Base-by-base conservation (phyloP, 2,797 vertebrate genomes). In the Sparidentex hasta region DNA sequence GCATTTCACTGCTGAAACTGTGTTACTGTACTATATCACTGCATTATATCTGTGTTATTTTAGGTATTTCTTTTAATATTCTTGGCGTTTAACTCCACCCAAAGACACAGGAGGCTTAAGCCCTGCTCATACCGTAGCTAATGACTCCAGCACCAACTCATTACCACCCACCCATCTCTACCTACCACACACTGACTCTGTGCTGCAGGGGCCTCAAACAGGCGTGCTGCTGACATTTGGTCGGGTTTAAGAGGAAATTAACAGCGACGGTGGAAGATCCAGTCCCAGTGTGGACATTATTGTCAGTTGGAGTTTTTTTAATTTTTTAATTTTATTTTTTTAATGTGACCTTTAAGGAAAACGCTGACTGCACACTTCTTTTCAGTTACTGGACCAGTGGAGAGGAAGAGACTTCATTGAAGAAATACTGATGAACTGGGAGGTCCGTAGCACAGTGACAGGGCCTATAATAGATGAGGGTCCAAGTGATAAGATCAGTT, bases 331-430 rank as follows among this genome's bases (percentile, higher is more conserved):
- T n/a, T n/a, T n/a, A n/a, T 33, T 33, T 21, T 33, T 33, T 21
- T 44, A 41, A 54, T 69, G 74, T 93, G 92, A 93, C 93, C 93
- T 95, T 94, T 93, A 90, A 90, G 77, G 78, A 88, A 90, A 84
- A 72, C 82, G 92, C 93, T 93, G 93, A 94, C 85, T 81, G 65
- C 83, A 89, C 87, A 86, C 71, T 92, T 90, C 80, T 87, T 63
- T 71, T 80, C 74, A 65, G 58, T 79, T 74, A 64, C 65, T 82
- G 81, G 66, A 81, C 81, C 77, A 63, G 38, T 74, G 74, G 81
- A 83, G 74, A 72, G 65, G 66, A 90, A 87, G 72, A 85, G 77
- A 85, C 63, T 84, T 90, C 82, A 90, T 86, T 91, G 75, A 93
- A 73, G 79, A 84, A 85, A 77, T 81, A 52, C 62, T 51, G 65